Conservation (phyloP, 35 echinoderm and acorn worm species). For the Heliocidaris erythrogramma region DNA sequence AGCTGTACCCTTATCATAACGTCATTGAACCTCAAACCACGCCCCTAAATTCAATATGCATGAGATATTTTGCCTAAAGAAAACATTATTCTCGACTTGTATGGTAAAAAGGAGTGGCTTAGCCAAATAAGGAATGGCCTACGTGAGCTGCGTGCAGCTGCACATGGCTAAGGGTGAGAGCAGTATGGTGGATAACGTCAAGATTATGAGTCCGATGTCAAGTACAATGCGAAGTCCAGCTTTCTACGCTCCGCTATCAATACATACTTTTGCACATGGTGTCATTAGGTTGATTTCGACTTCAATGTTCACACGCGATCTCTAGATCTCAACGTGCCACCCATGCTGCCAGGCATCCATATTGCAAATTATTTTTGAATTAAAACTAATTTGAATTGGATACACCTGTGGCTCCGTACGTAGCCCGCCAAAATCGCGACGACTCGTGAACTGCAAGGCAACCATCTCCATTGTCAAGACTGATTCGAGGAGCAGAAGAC, state of each 20-base stretch:
- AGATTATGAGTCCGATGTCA: slow-evolving; percentile 15
- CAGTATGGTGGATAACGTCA: neutral
- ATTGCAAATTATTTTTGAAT: neutral
- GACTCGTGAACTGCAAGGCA: neutral
- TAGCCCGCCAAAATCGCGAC: neutral
- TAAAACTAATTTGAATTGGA: neutral
- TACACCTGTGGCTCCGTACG: neutral
- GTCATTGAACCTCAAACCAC: neutral
- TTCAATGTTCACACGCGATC: neutral
- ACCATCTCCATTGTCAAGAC: too few species aligned
- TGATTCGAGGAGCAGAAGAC: too few species aligned
- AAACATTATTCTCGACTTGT: slow-evolving; percentile 19
- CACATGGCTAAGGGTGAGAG: slow-evolving; percentile 8
- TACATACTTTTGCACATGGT: neutral
- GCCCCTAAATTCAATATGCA: slow-evolving; percentile 31
- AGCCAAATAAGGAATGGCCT: slow-evolving; percentile 74
- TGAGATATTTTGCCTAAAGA: neutral
- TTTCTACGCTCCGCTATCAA: neutral
- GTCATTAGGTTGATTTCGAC: neutral
- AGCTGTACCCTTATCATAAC: neutral
- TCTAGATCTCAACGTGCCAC: neutral
- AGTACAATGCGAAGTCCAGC: neutral
- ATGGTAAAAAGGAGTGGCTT: slow-evolving; percentile 55
- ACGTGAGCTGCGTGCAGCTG: slow-evolving; percentile 75
- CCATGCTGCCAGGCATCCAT: neutral